phyloP scores from a whole-genome alignment of 2,888 invertebrate genomes.

The Altica lythri region DNA sequence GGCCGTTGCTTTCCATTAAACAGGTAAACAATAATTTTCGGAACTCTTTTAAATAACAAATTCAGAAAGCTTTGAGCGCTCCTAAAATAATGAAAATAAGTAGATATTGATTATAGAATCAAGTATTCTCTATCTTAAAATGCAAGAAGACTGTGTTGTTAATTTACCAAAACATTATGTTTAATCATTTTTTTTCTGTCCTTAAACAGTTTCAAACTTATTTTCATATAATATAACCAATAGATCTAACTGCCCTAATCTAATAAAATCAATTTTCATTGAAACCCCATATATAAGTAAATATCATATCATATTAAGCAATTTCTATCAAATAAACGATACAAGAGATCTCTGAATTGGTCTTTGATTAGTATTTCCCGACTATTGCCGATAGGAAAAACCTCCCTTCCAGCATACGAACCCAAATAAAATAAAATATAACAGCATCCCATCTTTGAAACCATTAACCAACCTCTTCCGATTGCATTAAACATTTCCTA shows the following conservation, averaged over 20 bases:
- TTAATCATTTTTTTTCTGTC: too few relatives aligned
- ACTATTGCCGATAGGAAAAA: not conserved
- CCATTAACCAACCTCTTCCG: slow-evolving; percentile 17
- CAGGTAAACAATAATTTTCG: not conserved
- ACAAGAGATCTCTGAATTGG: not conserved
- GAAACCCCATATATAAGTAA: not conserved
- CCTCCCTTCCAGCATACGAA: not conserved
- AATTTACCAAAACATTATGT: not conserved
- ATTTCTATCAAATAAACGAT: not conserved
- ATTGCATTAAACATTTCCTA: slow-evolving; percentile 21
- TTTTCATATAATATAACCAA: too few relatives aligned
- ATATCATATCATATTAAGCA: not conserved
- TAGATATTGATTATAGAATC: not conserved
- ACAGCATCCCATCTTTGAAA: slow-evolving; percentile 16
- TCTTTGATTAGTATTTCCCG: slow-evolving; percentile 2
- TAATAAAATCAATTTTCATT: not conserved
- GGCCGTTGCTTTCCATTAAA: not conserved
- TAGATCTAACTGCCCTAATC: not conserved
- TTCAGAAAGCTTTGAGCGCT: not conserved
- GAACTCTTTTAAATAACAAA: too few relatives aligned
- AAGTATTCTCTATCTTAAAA: not conserved
- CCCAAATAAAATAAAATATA: slow-evolving; percentile 9
- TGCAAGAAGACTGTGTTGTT: not conserved
- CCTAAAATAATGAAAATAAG: not conserved
- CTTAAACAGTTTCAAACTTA: too few relatives aligned